A percentile compares a stretch with the other conserved stretches of the same genome.
These are phyloP conservation scores for Ceryle rudis DNA, from an alignment of 2,797 vertebrate genomes.

Conservation along the genomic window DNA sequence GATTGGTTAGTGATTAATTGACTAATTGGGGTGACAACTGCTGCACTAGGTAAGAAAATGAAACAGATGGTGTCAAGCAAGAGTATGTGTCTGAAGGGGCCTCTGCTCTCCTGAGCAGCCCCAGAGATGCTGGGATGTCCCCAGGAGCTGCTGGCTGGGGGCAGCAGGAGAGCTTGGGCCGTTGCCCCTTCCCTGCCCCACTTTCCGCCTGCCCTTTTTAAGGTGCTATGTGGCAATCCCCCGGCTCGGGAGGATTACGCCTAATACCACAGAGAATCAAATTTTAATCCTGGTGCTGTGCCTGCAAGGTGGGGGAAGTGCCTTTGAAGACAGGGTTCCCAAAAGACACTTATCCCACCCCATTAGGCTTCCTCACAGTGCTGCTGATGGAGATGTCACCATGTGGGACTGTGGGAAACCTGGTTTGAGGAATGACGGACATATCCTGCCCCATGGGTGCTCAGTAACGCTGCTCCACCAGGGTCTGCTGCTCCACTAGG, in stretches of 20 bases:
- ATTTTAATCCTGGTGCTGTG: slow-evolving; percentile 29
- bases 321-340: not conserved
- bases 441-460: not conserved
- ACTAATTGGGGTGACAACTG: slow-evolving; percentile 33
- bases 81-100: not conserved
- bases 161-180: not conserved
- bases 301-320: not conserved
- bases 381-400: not conserved
- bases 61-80: not conserved
- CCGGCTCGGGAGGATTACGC: slow-evolving; percentile 29
- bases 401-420: not conserved
- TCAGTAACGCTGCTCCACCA: not conserved
- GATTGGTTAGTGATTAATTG: slow-evolving; percentile 66
- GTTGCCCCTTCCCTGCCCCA: slow-evolving; percentile 1
- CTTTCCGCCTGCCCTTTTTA: not conserved
- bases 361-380: rapidly evolving
- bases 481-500: not conserved
- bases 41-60: not conserved
- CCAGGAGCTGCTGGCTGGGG: not conserved
- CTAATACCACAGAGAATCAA: slow-evolving; percentile 41
- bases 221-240: slow-evolving; percentile 36
- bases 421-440: not conserved
- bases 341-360: not conserved
- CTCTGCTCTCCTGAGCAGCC: not conserved
- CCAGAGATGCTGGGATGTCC: not conserved